A percentile compares a stretch with the other conserved stretches of the same genome.
These are phyloP conservation scores for Drosophila kohkoa DNA, from an alignment of 1,140 invertebrate species.

Conservation along the genomic window DNA sequence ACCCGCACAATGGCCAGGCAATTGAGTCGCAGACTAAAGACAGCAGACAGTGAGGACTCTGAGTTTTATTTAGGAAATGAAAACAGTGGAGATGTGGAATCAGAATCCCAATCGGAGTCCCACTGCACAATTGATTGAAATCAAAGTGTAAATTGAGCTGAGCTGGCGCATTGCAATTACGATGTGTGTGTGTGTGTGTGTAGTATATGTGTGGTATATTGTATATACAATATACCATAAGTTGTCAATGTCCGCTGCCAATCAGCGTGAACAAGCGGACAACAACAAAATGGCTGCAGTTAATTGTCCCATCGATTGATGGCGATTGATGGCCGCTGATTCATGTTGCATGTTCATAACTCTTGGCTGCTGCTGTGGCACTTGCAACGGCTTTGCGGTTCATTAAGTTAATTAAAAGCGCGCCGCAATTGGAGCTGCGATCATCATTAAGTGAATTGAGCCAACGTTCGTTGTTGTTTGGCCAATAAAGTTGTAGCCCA, in stretches of 20 bases:
- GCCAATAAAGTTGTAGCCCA: conserved; percentile 78
- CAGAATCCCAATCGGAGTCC: neutral
- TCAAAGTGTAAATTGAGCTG: conserved; percentile 78
- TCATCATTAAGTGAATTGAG: conserved; percentile 67
- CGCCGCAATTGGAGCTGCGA: conserved; percentile 66
- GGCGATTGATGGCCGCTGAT: conserved; percentile 27
- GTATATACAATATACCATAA: neutral
- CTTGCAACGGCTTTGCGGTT: conserved; percentile 53
- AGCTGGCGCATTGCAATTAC: conserved; percentile 56
- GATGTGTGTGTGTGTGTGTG: neutral
- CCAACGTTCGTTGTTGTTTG: conserved; percentile 21
- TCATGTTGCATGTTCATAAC: conserved; percentile 40
- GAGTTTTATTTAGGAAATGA: neutral
- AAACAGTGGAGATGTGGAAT: conserved; percentile 16
- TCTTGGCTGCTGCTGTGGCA: conserved; percentile 10
- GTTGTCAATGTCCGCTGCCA: conserved; percentile 40
- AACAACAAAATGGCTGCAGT: conserved; percentile 68
- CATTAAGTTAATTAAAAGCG: conserved; percentile 78
- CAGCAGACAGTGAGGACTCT: neutral
- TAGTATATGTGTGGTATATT: neutral
- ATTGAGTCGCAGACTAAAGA: conserved; percentile 13
- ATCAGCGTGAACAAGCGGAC: conserved; percentile 49
- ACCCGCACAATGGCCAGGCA: conserved; percentile 57
- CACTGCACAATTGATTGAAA: conserved; percentile 71
- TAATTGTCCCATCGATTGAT: conserved; percentile 62